A percentile compares a stretch with the other conserved stretches of the same genome.
Evolutionary conservation across 1,140 invertebrate genomes (phyloP).

Genomic region (Sesamia nonagrioides): DNA sequence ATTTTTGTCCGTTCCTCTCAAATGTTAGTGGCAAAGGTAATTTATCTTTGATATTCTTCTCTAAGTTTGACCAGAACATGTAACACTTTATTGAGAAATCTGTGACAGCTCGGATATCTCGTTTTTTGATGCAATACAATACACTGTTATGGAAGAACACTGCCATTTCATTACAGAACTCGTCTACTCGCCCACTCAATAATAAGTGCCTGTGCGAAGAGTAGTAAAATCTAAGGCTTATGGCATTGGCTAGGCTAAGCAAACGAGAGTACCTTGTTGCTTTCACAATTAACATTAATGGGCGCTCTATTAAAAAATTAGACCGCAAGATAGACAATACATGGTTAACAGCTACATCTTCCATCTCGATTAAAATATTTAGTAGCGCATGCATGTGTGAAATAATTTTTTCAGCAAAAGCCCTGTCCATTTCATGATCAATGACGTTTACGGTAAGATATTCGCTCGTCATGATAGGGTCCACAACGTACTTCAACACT

Average conservation of each 20-base stretch:
- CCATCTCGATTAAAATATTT: conserved; percentile 31
- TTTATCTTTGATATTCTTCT: conserved; percentile 15
- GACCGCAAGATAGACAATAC: conserved; percentile 27
- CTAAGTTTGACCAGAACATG: conserved; percentile 55
- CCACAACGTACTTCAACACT: conserved; percentile 49
- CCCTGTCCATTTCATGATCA: conserved; percentile 41
- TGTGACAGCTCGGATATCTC: conserved; percentile 29
- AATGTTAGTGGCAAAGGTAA: conserved; percentile 41
- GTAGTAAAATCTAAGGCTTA: neutral
- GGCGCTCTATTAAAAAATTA: conserved; percentile 38
- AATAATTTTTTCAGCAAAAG: conserved; percentile 32
- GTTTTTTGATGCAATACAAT: conserved; percentile 44
- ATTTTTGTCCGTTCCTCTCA: conserved; percentile 55
- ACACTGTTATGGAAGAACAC: conserved; percentile 45
- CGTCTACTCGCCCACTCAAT: conserved; percentile 7
- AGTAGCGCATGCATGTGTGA: conserved; percentile 41
- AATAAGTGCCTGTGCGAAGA: neutral
- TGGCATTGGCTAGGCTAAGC: conserved; percentile 1
- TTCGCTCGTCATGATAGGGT: conserved; percentile 48
- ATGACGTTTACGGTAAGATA: conserved; percentile 38
- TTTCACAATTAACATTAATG: conserved; percentile 25
- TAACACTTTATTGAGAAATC: conserved; percentile 46
- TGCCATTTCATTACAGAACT: conserved; percentile 30
- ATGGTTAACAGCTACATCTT: conserved; percentile 30
- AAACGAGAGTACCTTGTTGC: conserved; percentile 42